A percentile compares a stretch with the other conserved stretches of the same genome.
phyloP scores from a whole-genome alignment of 1,140 invertebrate species.

The Dendrolimus punctatus region DNA sequence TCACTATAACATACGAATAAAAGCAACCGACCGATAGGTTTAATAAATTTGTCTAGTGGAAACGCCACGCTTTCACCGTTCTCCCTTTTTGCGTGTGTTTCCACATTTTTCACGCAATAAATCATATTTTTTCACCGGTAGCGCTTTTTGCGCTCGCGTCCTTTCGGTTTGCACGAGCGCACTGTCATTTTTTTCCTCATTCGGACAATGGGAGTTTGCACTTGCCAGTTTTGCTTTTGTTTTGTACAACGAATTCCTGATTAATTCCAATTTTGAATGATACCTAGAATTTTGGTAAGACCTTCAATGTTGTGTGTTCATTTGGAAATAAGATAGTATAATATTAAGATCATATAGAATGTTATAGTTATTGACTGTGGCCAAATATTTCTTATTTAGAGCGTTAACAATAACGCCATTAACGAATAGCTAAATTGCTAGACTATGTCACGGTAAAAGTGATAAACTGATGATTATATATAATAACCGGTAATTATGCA shows the following conservation, averaged over 20 bases:
- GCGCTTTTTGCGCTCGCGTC: slow-evolving; percentile 59
- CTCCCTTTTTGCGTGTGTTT: slow-evolving; percentile 67
- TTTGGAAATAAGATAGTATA: too few relatives aligned
- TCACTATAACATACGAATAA: slow-evolving; percentile 30
- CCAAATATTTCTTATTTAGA: too few relatives aligned
- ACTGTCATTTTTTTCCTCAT: slow-evolving; percentile 59
- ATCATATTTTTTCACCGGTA: slow-evolving; percentile 73
- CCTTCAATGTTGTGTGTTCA: slow-evolving; percentile 4
- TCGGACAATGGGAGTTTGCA: slow-evolving; percentile 57
- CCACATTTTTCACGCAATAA: slow-evolving; percentile 72
- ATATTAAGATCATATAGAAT: too few relatives aligned
- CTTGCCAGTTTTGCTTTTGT: slow-evolving; percentile 52
- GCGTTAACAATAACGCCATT: too few relatives aligned
- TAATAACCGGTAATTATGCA: too few relatives aligned
- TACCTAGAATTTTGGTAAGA: slow-evolving; percentile 21
- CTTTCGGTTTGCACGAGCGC: slow-evolving; percentile 60
- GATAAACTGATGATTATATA: not conserved
- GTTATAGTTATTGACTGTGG: not conserved
- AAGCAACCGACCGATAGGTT: slow-evolving; percentile 45
- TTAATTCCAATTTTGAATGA: slow-evolving; percentile 37
- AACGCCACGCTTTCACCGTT: slow-evolving; percentile 60
- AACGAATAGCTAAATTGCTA: not conserved
- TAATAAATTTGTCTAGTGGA: slow-evolving; percentile 67
- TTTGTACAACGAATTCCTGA: slow-evolving; percentile 53
- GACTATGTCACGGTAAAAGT: not conserved